Percentiles rank a stretch among this genome's conserved stretches.
Evolutionary conservation across 2,888 invertebrate species (phyloP).

Genomic region (Bembecia ichneumoniformis): DNA sequence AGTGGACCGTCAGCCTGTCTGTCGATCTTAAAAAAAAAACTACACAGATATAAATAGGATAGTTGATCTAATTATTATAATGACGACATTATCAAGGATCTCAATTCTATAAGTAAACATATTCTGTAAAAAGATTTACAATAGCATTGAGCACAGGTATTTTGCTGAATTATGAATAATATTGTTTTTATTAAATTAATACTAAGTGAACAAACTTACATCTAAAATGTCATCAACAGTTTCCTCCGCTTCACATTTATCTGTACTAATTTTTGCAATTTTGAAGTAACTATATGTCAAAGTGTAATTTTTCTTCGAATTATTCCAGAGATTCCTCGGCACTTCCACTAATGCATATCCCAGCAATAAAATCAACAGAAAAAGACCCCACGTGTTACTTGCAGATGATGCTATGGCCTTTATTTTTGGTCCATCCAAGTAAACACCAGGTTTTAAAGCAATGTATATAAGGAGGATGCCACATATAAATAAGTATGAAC

Average conservation of each 20-base stretch:
- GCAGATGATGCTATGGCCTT: conserved; percentile 98
- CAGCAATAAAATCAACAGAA: conserved; percentile 91
- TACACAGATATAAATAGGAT: too few species aligned
- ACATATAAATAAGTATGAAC: conserved; percentile 95
- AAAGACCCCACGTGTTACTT: conserved; percentile 99
- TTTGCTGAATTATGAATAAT: too few species aligned
- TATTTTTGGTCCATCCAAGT: conserved; percentile 91
- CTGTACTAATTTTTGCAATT: conserved; percentile 92
- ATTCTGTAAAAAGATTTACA: not conserved
- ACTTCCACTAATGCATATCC: conserved; percentile 97
- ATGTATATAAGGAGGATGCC: conserved; percentile 95
- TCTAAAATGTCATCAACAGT: conserved; percentile 95
- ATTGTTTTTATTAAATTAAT: not conserved
- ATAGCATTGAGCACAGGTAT: too few species aligned
- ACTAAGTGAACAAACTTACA: conserved; percentile 58
- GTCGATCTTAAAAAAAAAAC: too few species aligned
- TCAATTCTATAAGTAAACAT: too few species aligned
- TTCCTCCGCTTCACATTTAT: conserved; percentile 98
- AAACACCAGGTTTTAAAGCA: conserved; percentile 88
- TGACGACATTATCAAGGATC: too few species aligned
- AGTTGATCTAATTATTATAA: too few species aligned
- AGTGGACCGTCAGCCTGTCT: too few species aligned
- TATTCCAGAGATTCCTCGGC: conserved; percentile 91
- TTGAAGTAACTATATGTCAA: conserved; percentile 92
- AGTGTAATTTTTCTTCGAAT: conserved; percentile 87